Evolutionary conservation across 2,888 invertebrate species (phyloP), one percentile per base, ranked within the genome.

Genomic region (Lasioglossum calceatum): DNA sequence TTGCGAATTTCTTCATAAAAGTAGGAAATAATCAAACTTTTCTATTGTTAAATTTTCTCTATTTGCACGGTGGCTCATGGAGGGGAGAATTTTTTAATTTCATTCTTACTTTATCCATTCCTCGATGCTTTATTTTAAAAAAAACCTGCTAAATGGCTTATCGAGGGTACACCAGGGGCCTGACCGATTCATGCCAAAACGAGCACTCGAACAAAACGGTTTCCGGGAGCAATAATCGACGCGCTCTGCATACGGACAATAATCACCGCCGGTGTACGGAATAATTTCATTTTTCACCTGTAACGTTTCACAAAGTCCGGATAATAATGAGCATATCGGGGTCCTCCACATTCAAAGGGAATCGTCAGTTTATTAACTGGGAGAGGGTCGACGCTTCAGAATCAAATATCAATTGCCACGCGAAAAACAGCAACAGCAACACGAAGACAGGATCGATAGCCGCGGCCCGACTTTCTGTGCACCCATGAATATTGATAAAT

Each of bases 401-500:
- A 23, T 64, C 61, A 16, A 64, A 27, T 27, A 64, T 64, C 61
- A 67, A 67, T 32, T 36, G 2, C 16, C 64, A 0, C 47, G 3
- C 50, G 50, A 32, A 36, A 67, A 67, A 27, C 64, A 32, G 36
- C 32, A 67, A 36, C 67, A 67, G 8, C 67, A 14, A 32, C 67
- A 10, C 67, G 36, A 67, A 67, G 67, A 67, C 32, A 32, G 32
- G 23, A 36, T 67, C 67, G 67, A 67, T 67, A 23, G 36, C 19
- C 23, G 7, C 67, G 19, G 19, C 44, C 44, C 19, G 36, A 67
- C 67, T 67, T 44, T 67, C 67, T 36, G 8, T 36, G 67, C 67
- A 67, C 67, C 23, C 67, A 67, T 67, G 67, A 67, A 67, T 67
- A 67, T 67, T 67, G 67, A 67, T 36, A 67, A 67, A 70, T 39